These are phyloP conservation scores for Mesitornis unicolor DNA, from an alignment of 2,113 vertebrate genomes.

Conservation along the genomic window DNA sequence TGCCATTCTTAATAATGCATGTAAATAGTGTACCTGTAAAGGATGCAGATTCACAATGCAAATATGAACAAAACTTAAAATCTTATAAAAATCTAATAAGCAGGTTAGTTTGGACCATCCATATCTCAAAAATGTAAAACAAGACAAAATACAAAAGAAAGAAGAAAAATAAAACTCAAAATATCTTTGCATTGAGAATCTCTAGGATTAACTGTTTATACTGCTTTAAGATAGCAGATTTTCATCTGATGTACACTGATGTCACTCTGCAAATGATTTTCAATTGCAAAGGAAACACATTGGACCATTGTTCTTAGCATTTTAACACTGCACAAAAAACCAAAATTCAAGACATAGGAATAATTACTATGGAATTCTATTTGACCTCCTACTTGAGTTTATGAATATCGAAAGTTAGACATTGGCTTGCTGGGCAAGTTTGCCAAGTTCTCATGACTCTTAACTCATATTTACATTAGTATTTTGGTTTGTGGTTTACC, in stretches of 20 bases:
- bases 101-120: not conserved
- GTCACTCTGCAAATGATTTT: not conserved
- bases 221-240: not conserved
- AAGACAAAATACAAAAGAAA: not conserved
- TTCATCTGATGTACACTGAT: not conserved
- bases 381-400: not conserved
- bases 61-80: not conserved
- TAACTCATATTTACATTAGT: not conserved
- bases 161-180: not conserved
- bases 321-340: not conserved
- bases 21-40: not conserved
- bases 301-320: not conserved
- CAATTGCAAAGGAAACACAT: not conserved
- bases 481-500: not conserved
- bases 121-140: not conserved
- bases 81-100: not conserved
- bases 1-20: not conserved
- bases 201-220: not conserved
- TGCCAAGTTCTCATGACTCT: not conserved
- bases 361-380: not conserved
- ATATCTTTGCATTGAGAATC: not conserved
- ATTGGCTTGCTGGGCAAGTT: not conserved
- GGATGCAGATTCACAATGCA: not conserved
- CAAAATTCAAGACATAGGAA: not conserved
- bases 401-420: not conserved